Base-by-base conservation (phyloP, 2,888 invertebrate genomes). In the Abscondita cerata region DNA sequence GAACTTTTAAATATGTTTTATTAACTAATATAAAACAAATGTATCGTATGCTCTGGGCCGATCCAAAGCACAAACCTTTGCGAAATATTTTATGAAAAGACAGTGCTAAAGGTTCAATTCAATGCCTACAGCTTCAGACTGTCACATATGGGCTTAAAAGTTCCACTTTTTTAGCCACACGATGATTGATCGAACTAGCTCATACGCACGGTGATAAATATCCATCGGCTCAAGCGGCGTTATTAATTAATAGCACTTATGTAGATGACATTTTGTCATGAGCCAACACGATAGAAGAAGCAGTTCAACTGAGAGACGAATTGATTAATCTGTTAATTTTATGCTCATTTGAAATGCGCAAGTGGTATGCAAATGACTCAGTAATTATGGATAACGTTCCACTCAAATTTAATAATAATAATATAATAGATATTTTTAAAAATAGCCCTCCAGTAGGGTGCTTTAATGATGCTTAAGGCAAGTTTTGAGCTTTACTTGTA, bases 121-220 rank as follows among this genome's bases (percentile, higher is more conserved):
- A 25, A 9, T 52, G 52, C 20, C n/a, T 38, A n/a, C 52, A 52
- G n/a, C n/a, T 13, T 52, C 52, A 52, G 18, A 52, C 52, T 4
- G 40, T 52, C 2, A 52, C 52, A 15, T n/a, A n/a, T n/a, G n/a
- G n/a, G n/a, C n/a, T n/a, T n/a, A 40, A 52, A 4, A 38, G 51
- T 1, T 36, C 33, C 52, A 36, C 2, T 16, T n/a, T 15, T 15
- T 12, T 52, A 19, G 40, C 38, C 3, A 38, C 52, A n/a, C 1
- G 41, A 6, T 41, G 41, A 13, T 12, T 41, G 8, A 12, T 41
- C 15, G 41, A 41, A 41, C 13, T 6, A 9, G 41, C 41, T 12
- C 41, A 13, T n/a, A 41, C 41, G 15, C n/a, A 15, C n/a, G 16
- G 12, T 16, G 1, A 15, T 6, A 41, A 13, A 15, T 41, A 2